Evolutionary conservation across 2,888 invertebrate species (phyloP).

Genomic region (Microplitis manilae): DNA sequence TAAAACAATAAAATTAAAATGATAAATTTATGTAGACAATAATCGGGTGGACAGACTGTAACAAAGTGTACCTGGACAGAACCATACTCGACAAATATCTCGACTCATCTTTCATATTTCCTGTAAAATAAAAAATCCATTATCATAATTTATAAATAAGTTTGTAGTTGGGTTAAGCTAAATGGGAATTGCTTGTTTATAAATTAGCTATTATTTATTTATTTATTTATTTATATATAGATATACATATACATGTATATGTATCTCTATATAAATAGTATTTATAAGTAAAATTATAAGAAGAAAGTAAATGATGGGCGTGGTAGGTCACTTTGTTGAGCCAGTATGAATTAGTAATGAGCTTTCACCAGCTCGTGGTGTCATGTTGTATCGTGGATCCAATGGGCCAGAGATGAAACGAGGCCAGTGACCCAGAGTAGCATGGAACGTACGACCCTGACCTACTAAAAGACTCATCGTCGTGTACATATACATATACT

Average conservation of each 20-base stretch:
- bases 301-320: conserved; percentile 35
- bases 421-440: conserved; percentile 64
- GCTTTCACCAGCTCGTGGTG: conserved; percentile 55
- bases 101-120: conserved; percentile 24
- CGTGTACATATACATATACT: neutral
- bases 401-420: conserved; percentile 53
- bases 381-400: conserved; percentile 26
- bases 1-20: neutral
- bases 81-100: conserved; percentile 43
- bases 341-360: conserved; percentile 51
- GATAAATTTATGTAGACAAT: conserved; percentile 53
- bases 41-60: conserved; percentile 56
- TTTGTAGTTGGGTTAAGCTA: conserved; percentile 30
- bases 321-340: conserved; percentile 42
- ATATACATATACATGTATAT: neutral
- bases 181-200: conserved; percentile 23
- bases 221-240: neutral
- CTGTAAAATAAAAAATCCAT: conserved; percentile 15
- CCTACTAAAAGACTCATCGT: conserved; percentile 53
- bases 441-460: conserved; percentile 59
- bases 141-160: conserved; percentile 28
- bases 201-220: neutral
- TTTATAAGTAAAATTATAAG: neutral
- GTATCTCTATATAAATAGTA: neutral
- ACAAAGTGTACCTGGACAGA: conserved; percentile 62